phyloP scores from a whole-genome alignment of 1,140 invertebrate species.

The Sogatella furcifera region DNA sequence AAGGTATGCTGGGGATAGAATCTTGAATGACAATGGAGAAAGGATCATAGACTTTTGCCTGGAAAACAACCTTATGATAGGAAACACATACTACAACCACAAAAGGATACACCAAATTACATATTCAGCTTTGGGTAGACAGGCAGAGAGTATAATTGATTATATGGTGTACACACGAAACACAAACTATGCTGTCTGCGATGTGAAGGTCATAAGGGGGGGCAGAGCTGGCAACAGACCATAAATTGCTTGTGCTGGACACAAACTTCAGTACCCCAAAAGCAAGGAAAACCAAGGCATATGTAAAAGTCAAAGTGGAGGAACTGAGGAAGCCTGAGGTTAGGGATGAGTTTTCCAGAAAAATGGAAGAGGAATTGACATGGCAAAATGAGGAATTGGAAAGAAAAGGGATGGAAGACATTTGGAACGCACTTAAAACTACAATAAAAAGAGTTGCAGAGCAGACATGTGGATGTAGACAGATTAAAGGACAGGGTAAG shows the following conservation, averaged over 20 bases:
- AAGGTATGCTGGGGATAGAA: not conserved
- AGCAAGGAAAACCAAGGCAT: too few relatives aligned
- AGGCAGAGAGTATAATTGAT: not conserved
- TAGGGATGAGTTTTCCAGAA: too few relatives aligned
- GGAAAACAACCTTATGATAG: constrained; percentile 2
- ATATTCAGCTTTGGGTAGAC: not conserved
- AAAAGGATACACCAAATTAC: not conserved
- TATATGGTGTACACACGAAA: not conserved
- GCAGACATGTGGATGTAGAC: too few relatives aligned
- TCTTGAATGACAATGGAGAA: not conserved
- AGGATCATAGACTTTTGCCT: constrained; percentile 1
- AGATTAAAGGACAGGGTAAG: too few relatives aligned
- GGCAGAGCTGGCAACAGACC: not conserved
- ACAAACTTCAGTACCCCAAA: too few relatives aligned
- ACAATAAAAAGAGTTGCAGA: too few relatives aligned
- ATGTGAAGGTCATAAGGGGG: constrained; percentile 6
- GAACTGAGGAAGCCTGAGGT: too few relatives aligned
- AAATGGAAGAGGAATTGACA: too few relatives aligned
- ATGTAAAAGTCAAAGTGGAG: too few relatives aligned
- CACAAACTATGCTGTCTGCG: constrained; percentile 3
- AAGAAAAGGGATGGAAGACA: too few relatives aligned
- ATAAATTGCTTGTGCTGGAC: not conserved
- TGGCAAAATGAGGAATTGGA: too few relatives aligned
- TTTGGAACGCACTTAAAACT: too few relatives aligned
- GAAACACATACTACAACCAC: constrained; percentile 2